These are phyloP conservation scores for Drosophila nigricruria DNA, from an alignment of 2,888 invertebrate species.

Conservation along the genomic window DNA sequence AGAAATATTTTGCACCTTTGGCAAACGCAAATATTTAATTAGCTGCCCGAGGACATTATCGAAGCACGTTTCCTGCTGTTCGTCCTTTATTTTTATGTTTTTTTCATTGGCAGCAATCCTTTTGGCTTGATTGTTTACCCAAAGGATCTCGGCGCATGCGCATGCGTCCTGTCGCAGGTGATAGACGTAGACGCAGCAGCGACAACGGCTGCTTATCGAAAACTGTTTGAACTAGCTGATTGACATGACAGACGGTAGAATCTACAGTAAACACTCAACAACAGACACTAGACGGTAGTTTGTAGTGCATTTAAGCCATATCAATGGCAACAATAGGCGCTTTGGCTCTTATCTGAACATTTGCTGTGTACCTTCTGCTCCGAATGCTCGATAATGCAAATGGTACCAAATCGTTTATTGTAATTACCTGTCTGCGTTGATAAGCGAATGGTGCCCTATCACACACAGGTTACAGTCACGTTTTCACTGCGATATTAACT, in stretches of 20 bases:
- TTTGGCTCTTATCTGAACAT: slow-evolving; percentile 31
- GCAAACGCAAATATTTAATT: slow-evolving; percentile 73
- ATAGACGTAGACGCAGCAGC: slow-evolving; percentile 64
- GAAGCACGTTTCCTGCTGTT: slow-evolving; percentile 53
- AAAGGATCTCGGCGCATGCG: slow-evolving; percentile 68
- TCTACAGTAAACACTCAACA: slow-evolving; percentile 12
- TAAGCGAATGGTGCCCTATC: slow-evolving; percentile 24
- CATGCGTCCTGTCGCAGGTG: slow-evolving; percentile 74
- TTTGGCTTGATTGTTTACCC: slow-evolving; percentile 62
- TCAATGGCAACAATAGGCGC: slow-evolving; percentile 22
- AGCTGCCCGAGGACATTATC: slow-evolving; percentile 61
- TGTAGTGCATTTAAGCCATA: slow-evolving; percentile 25
- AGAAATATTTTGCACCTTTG: slow-evolving; percentile 69
- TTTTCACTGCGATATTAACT: not conserved
- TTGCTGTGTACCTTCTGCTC: slow-evolving; percentile 18
- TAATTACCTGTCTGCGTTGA: slow-evolving; percentile 46
- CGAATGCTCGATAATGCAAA: slow-evolving; percentile 40
- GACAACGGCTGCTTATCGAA: slow-evolving; percentile 69
- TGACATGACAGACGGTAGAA: slow-evolving; percentile 49
- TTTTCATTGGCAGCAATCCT: slow-evolving; percentile 60
- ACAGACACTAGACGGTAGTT: slow-evolving; percentile 39
- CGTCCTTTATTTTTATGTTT: not conserved
- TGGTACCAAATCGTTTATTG: slow-evolving; percentile 22
- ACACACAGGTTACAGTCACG: slow-evolving; percentile 44
- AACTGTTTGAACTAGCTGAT: slow-evolving; percentile 56